Base-by-base conservation (phyloP, 2,797 vertebrate species). In the Enteromius argenteus region DNA sequence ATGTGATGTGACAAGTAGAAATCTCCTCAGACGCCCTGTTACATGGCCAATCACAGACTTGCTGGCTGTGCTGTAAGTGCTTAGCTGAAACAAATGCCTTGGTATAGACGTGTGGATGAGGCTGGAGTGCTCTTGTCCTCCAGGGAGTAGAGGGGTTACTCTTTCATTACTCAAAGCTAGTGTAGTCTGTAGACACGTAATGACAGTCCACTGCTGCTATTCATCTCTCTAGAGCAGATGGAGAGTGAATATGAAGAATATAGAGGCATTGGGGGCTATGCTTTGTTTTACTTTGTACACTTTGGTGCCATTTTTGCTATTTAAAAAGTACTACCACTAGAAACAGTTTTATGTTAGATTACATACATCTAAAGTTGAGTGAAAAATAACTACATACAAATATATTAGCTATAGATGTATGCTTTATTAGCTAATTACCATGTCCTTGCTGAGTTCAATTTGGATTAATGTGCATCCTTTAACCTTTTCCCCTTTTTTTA, bases 1-100 rank as follows among this genome's bases (percentile, higher is more conserved):
- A 89, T 84, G 42, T 15, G 79, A 88, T 69, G 87, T 78, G 88
- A 88, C 83, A 88, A 53, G 72, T 14, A 80, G 76, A 82, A 76
- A 72, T 86, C 85, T 42, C 56, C 71, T 78, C 49, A 82, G 79
- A 85, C 37, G 42, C 11, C 80, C 42, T 10, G 71, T 68, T 77
- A 37, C 74, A 27, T 53, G 71, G 60, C 76, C 72, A 69, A 69
- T 80, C 79, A 37, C 62, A 64, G 37, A 51, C 30, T 21, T 27
- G 39, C 35, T n/a, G 32, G 69, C 6, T 60, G 32, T 83, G 58
- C 17, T 62, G 51, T 80, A 86, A 87, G 85, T 85, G 74, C 83
- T 85, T 74, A 72, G 78, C 85, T 83, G 62, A 56, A 80, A 62
- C 78, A 71, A 87, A 86, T 66, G 80, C 42, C n/a, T 68, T 58